These are phyloP conservation scores for Oncorhynchus tshawytscha DNA, from an alignment of 2,113 vertebrate species.

Conservation along the genomic window DNA sequence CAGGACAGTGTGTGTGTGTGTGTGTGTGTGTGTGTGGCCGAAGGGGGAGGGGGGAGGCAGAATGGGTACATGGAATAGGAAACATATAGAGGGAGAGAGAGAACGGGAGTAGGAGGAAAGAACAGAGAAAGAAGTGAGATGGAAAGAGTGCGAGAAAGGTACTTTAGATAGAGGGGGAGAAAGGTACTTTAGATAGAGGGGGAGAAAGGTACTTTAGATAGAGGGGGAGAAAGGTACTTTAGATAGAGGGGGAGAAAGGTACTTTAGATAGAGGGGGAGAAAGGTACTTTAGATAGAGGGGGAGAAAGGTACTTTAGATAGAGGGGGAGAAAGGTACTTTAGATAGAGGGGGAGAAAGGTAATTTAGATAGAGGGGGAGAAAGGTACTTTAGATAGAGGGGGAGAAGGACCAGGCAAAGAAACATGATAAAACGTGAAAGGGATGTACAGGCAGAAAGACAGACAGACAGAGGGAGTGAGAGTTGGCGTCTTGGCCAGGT, in stretches of 20 bases:
- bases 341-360: background rate
- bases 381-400: background rate
- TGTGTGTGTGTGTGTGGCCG: too few species aligned
- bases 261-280: background rate
- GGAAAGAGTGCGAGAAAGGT: background rate
- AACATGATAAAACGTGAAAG: background rate
- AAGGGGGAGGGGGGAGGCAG: background rate
- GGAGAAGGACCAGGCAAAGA: background rate
- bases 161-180: background rate
- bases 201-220: background rate
- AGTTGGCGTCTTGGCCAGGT: too few species aligned
- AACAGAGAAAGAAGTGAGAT: background rate
- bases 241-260: background rate
- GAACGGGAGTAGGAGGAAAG: background rate
- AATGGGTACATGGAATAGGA: background rate
- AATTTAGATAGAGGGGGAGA: background rate
- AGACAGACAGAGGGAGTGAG: background rate
- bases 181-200: background rate
- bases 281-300: background rate
- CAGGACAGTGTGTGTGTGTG: background rate
- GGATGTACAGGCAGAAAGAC: background rate
- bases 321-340: background rate
- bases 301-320: background rate
- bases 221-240: background rate
- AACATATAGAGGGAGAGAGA: background rate